Evolutionary conservation across 1,140 invertebrate species (phyloP), one percentile per base, ranked within the genome.

Genomic region (Steinernema feltiae): DNA sequence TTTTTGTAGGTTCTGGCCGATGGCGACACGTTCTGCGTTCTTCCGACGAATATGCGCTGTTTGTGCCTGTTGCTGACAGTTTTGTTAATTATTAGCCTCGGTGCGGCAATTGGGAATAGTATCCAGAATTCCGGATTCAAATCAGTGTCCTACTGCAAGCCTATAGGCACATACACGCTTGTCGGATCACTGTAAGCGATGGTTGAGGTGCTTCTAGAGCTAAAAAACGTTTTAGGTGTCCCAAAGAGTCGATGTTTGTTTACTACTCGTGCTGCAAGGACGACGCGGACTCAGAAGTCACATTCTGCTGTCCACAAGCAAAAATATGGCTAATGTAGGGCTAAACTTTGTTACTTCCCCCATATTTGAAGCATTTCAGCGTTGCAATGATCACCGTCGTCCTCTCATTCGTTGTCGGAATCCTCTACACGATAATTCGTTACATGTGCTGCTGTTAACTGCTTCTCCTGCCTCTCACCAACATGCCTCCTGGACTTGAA

Each of bases 251-350:
- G 18, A 74, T 74, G 73, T 35, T 74, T 46, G 31, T 32, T 74
- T 74, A 74, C 41, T 74, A 46, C 46, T 21, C 32, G 32, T 74
- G 73, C 46, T 74, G 73, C 35, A 32, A 30, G 32, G 48, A 72
- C 12, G 32, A 72, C 71, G 24, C 17, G 18, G 18, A n/a, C 24
- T 63, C 53, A 3, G 53, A 72, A 24, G 30, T 30, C 48, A 41
- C 71, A 12, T 35, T 69, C 21, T 74, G 73, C 69, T 74, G 73
- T 35, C 48, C 73, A 17, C 73, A 74, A 69, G 31, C 69, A 12
- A 74, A 74, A 27, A 69, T 74, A 30, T 74, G 73, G 73, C 21
- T 74, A 21, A 74, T 74, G 73, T 74, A 69, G 35, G 73, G 31
- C n/a, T n/a, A 30, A 30, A n/a, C 24, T 27, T 63, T 7, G 7